Conservation (phyloP, 2,113 vertebrate genomes). For the Chionis minor region DNA sequence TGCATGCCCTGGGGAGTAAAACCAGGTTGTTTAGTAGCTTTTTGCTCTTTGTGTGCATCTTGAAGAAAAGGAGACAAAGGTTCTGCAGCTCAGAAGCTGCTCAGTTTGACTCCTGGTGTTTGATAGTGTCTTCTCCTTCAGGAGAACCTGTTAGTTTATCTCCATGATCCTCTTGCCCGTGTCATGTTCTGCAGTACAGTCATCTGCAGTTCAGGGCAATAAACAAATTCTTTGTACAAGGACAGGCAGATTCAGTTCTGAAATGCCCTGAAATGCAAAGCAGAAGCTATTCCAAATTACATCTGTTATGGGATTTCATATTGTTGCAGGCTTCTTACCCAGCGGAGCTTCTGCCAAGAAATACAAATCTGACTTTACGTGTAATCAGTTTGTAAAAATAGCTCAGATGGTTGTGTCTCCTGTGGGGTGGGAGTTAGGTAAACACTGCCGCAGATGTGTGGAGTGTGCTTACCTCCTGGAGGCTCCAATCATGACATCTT, state of each 20-base stretch:
- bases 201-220: background rate
- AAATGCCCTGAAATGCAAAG: background rate
- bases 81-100: background rate
- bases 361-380: background rate
- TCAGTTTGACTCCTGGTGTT: background rate
- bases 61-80: background rate
- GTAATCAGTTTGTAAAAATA: background rate
- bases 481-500: background rate
- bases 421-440: background rate
- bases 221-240: background rate
- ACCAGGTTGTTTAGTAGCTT: background rate
- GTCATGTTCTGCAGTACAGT: background rate
- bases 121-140: background rate
- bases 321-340: background rate
- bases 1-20: background rate
- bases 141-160: background rate
- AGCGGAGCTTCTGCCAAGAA: background rate
- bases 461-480: background rate
- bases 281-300: background rate
- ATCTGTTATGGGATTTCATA: background rate
- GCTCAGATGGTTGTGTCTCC: background rate
- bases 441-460: background rate
- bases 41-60: background rate
- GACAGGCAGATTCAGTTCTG: background rate
- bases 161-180: fast-evolving